A percentile compares a stretch with the other conserved stretches of the same genome.
Evolutionary conservation across 2,113 vertebrate species (phyloP).

Genomic region (Chaetura pelagica): DNA sequence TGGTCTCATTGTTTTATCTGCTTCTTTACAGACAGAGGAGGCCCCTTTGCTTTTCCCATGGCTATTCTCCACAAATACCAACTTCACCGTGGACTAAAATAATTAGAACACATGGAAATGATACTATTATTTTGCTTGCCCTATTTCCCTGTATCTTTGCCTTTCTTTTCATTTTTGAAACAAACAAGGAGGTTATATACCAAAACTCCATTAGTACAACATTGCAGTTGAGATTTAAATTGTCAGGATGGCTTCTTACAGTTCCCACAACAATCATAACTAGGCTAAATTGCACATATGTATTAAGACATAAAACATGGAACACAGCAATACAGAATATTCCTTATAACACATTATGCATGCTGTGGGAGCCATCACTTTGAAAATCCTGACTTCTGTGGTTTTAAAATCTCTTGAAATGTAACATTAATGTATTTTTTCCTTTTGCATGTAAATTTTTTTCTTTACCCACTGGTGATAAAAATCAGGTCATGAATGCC

Average conservation of each 20-base stretch:
- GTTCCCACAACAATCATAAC: slow-evolving; percentile 16
- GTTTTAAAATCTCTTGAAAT: slow-evolving; percentile 20
- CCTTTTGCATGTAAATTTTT: background rate
- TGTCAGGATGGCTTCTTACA: slow-evolving; percentile 2
- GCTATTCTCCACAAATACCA: background rate
- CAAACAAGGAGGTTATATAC: background rate
- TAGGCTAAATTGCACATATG: background rate
- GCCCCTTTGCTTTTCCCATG: too few relatives aligned
- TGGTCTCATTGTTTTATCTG: too few relatives aligned
- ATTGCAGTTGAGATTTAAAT: background rate
- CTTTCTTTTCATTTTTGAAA: background rate
- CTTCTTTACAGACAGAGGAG: too few relatives aligned
- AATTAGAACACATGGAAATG: background rate
- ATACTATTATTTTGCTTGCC: background rate
- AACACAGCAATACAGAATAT: background rate
- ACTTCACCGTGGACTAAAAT: background rate
- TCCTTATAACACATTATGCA: background rate
- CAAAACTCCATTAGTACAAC: background rate
- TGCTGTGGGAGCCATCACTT: slow-evolving; percentile 12
- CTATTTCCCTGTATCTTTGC: background rate
- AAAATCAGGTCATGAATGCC: slow-evolving; percentile 18
- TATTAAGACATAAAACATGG: slow-evolving; percentile 7
- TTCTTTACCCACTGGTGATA: background rate
- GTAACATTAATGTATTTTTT: background rate
- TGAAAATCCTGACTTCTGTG: slow-evolving; percentile 8